These are phyloP conservation scores for Phrynocephalus forsythii DNA, from an alignment of 2,797 vertebrate genomes.

Conservation along the genomic window DNA sequence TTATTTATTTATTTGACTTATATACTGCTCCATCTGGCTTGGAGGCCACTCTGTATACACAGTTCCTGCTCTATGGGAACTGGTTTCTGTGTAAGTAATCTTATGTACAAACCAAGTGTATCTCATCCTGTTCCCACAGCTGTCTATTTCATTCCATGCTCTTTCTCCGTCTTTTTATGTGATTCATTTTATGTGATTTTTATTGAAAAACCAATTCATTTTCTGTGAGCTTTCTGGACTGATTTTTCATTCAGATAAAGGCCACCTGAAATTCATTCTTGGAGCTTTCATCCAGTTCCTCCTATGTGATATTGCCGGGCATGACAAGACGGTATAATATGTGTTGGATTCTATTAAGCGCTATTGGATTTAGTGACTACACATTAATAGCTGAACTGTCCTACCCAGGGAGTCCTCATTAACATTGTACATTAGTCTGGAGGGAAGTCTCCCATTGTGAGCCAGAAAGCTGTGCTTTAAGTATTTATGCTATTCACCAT, in stretches of 20 bases:
- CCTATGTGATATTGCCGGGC: neutral
- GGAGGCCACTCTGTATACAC: neutral
- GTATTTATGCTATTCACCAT: neutral
- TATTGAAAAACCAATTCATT: neutral
- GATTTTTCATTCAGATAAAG: neutral
- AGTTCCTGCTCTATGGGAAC: neutral
- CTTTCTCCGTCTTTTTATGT: neutral
- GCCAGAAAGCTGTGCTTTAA: neutral
- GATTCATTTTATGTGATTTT: no score
- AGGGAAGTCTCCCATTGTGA: neutral
- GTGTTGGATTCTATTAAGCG: neutral
- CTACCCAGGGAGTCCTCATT: neutral
- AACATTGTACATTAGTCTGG: neutral
- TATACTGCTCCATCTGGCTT: no score
- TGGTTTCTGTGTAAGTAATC: neutral
- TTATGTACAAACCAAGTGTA: neutral
- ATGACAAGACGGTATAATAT: neutral
- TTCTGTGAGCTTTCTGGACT: neutral
- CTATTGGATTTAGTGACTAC: no score
- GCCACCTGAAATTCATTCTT: neutral
- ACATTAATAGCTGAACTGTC: no score
- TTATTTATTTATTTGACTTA: no score
- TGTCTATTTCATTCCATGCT: neutral
- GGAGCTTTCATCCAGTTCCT: neutral
- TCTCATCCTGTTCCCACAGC: neutral